phyloP scores from a whole-genome alignment of 2,888 invertebrate species.

The Eupithecia abbreviata region DNA sequence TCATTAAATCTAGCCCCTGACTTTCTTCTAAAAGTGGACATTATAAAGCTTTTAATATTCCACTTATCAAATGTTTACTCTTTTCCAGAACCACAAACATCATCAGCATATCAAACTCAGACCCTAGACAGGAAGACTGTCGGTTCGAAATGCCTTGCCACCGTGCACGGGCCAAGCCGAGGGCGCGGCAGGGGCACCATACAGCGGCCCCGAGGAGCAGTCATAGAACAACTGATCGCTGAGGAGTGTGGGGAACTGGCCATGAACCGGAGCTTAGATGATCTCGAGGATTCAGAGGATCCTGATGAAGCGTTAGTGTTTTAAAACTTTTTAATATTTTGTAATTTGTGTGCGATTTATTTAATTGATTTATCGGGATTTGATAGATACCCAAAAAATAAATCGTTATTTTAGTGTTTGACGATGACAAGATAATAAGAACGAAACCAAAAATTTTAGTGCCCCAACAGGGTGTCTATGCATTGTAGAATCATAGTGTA shows the following conservation, averaged over 20 bases:
- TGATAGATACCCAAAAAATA: no score
- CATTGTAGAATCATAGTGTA: no score
- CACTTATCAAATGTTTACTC: background rate
- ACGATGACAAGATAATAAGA: no score
- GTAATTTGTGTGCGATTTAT: no score
- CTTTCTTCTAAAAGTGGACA: background rate
- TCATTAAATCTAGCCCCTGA: background rate
- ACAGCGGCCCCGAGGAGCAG: constrained; percentile 71
- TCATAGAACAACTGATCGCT: constrained; percentile 77
- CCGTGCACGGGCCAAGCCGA: constrained; percentile 70
- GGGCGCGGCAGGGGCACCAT: constrained; percentile 62
- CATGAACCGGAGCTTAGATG: constrained; percentile 79
- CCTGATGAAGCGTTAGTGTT: constrained; percentile 78
- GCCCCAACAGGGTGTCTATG: no score
- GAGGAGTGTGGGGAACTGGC: constrained; percentile 76
- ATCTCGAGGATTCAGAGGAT: constrained; percentile 85
- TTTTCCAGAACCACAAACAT: constrained; percentile 73
- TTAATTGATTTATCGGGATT: no score
- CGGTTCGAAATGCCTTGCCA: constrained; percentile 72
- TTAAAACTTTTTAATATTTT: no score
- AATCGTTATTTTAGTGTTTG: no score
- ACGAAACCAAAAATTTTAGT: no score
- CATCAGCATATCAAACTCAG: constrained; percentile 79
- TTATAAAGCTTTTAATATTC: background rate
- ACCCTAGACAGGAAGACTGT: constrained; percentile 71